Conservation (phyloP, 2,797 vertebrate genomes). For the Acanthornis magna region DNA sequence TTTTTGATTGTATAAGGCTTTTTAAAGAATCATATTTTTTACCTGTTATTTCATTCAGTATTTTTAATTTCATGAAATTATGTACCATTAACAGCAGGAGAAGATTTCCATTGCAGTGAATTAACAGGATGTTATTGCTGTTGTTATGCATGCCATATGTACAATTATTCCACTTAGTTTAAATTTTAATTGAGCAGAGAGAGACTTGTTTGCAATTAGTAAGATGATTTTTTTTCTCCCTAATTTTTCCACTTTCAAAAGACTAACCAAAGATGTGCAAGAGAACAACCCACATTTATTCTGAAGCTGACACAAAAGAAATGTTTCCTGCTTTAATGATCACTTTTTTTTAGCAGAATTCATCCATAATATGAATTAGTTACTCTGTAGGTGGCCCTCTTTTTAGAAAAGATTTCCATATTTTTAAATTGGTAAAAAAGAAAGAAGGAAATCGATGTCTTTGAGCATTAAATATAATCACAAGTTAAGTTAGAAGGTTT, state of each 20-base stretch:
- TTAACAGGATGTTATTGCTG: not conserved
- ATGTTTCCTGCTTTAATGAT: not conserved
- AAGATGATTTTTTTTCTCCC: not conserved
- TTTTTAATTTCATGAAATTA: not conserved
- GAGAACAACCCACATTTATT: not conserved
- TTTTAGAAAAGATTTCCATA: not conserved
- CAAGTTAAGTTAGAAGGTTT: not conserved
- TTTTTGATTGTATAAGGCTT: not conserved
- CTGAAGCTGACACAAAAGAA: not conserved
- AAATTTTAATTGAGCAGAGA: conserved; percentile 53
- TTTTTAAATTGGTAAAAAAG: not conserved
- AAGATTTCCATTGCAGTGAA: not conserved
- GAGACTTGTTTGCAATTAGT: conserved; percentile 17
- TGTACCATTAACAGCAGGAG: not conserved
- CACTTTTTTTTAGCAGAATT: not conserved
- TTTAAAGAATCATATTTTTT: not conserved
- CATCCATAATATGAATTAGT: not conserved
- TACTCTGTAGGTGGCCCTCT: not conserved
- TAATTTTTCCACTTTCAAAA: not conserved
- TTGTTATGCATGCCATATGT: not conserved
- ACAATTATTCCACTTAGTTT: conserved; percentile 50
- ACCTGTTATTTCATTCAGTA: not conserved
- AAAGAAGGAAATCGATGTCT: not conserved
- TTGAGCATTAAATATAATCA: not conserved
- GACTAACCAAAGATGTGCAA: not conserved